Base-by-base conservation (phyloP, 1,140 invertebrate genomes). In the Doryteuthis pealeii region DNA sequence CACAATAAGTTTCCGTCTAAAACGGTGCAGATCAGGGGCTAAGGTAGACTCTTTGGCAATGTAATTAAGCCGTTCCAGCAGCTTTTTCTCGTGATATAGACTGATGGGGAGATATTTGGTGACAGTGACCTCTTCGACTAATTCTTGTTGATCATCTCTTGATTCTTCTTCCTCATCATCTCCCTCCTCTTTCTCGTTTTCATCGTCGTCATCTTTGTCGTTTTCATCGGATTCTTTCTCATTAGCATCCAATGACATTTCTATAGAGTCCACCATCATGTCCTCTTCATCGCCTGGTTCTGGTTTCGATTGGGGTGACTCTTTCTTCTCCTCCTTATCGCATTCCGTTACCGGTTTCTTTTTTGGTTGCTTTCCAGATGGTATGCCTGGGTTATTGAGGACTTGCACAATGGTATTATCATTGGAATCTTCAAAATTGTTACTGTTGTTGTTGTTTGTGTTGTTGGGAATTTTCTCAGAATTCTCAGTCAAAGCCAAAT, bases 1-100 rank as follows among this genome's bases (percentile, higher is more conserved):
- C n/a, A 92, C 85, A 6, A 88, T 86, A 14, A 92, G 84, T 84
- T 92, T 92, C 72, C 91, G 82, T 70, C 91, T 90, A 0, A 92
- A 79, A 62, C 91, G 88, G 86, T 88, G 80, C 69, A 85, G 58
- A 85, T 87, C 35, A 88, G 80, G 78, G 12, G 88, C 83, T 1
- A 91, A 81, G 73, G 82, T 74, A 77, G 86, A 43, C 26, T 86
- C 71, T 72, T 87, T 32, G 80, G 85, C 76, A 33, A 88, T 87
- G 62, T 77, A 76, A 72, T 90, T 87, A 5, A 91, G 76, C 76
- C 87, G 88, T 72, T 90, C 88, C 18, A 91, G 78, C 18, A 92
- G 74, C 78, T 90, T 89, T 31, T 84, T 81, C 81, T 92, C 91
- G 79, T 92, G 91, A 78, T 90, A 90, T 66, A 89, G 80, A 72